phyloP scores from a whole-genome alignment of 2,797 vertebrate species.

The Etheostoma perlongum region DNA sequence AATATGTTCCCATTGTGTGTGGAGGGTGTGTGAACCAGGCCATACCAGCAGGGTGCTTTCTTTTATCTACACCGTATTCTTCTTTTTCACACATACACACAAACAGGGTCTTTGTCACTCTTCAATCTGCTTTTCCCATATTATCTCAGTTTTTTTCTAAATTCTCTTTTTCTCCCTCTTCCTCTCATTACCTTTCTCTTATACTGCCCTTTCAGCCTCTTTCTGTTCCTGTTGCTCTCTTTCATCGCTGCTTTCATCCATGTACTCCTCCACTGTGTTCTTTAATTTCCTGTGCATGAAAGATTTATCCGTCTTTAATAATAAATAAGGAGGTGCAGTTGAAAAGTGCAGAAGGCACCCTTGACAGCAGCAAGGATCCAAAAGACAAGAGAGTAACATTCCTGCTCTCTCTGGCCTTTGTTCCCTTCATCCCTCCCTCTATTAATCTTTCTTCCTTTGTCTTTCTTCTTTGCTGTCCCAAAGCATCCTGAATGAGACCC shows the following conservation, averaged over 20 bases:
- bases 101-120: constrained; percentile 23
- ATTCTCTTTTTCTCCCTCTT: constrained; percentile 2
- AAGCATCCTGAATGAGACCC: constrained; percentile 26
- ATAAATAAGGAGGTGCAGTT: constrained; percentile 74
- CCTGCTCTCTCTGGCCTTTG: constrained; percentile 41
- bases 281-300: constrained; percentile 85
- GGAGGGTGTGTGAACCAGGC: constrained; percentile 44
- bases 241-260: constrained; percentile 51
- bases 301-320: constrained; percentile 82
- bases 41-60: constrained; percentile 34
- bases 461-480: constrained; percentile 21
- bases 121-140: constrained; percentile 24
- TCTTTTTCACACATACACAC: constrained; percentile 25
- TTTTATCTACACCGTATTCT: constrained; percentile 45
- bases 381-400: constrained; percentile 62
- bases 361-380: constrained; percentile 41
- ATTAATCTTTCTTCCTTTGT: constrained; percentile 52
- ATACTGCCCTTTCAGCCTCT: neutral
- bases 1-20: constrained; percentile 40
- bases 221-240: constrained; percentile 47
- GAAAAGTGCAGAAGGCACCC: constrained; percentile 67
- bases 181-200: constrained; percentile 33
- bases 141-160: constrained; percentile 24
- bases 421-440: constrained; percentile 26
- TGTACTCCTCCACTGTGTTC: constrained; percentile 61